Evolutionary conservation across 2,113 vertebrate genomes (phyloP).

Genomic region (Arenaria interpres): DNA sequence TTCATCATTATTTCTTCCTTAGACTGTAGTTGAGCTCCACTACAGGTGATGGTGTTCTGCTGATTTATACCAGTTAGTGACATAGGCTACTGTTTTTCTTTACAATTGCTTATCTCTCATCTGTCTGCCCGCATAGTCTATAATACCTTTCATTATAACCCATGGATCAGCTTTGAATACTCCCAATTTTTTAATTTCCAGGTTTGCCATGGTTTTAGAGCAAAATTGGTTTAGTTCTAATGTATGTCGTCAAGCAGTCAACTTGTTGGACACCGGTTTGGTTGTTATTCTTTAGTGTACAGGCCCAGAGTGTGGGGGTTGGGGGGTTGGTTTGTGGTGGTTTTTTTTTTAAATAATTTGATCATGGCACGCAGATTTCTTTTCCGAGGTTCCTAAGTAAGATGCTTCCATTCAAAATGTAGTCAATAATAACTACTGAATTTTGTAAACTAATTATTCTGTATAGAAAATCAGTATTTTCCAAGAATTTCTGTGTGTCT

Average conservation of each 20-base stretch:
- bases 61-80: background rate
- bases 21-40: background rate
- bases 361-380: background rate
- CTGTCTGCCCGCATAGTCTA: background rate
- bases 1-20: background rate
- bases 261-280: background rate
- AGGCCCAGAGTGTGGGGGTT: background rate
- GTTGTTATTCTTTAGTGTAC: background rate
- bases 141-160: background rate
- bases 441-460: background rate
- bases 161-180: background rate
- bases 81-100: background rate
- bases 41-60: background rate
- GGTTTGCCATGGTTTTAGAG: background rate
- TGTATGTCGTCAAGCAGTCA: background rate
- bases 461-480: background rate
- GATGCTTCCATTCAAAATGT: background rate
- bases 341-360: background rate
- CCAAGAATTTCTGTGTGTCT: background rate
- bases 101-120: background rate
- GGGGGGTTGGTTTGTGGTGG: fast-evolving
- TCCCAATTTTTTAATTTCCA: background rate
- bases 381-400: background rate
- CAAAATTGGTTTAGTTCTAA: background rate
- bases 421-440: background rate